Evolutionary conservation across 2,888 invertebrate genomes (phyloP), one percentile per base, ranked within the genome.

Genomic region (Cyclophora punctaria): DNA sequence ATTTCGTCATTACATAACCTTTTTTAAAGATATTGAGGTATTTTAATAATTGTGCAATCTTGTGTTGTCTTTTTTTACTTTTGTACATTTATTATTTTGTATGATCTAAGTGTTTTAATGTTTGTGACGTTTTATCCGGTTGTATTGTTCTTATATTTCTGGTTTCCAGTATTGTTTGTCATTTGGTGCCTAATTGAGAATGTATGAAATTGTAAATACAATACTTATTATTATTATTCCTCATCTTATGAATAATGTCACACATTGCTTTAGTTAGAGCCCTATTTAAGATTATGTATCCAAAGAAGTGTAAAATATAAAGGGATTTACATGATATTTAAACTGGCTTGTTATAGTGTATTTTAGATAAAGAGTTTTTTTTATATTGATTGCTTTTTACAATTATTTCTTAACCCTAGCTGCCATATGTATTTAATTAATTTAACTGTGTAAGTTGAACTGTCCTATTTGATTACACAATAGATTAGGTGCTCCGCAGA

Each of bases 11-110:
- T 58, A 57, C 20, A 20, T 20, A 20, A 20, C 20, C 20, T 20
- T 20, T 64, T 66, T 66, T 65, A 55, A 68, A 66, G 64, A 57
- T 75, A 68, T 71, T 62, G 51, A 67, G 62, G 68, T 72, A 63
- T 67, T 73, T 69, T 68, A 68, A 67, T 68, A 64, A 75, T 70
- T 77, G 80, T 85, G 84, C 84, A 84, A 84, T 85, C 60, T 68
- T 66, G 59, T 74, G 59, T 20, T 20, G 20, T 75, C 59, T 56
- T 51, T 78, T 37, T 78, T 75, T 76, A 79, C 68, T 78, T 80
- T 78, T 83, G 75, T 80, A 78, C 70, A 71, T 68, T 79, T 73
- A 74, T 75, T 65, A 69, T 79, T 73, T 75, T 75, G 65, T 74
- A 66, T 63, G 66, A 37, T 64, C 58, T 70, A 67, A 68, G 66